phyloP scores from a whole-genome alignment of 2,113 vertebrate species.

The Poeciliopsis occidentalis region DNA sequence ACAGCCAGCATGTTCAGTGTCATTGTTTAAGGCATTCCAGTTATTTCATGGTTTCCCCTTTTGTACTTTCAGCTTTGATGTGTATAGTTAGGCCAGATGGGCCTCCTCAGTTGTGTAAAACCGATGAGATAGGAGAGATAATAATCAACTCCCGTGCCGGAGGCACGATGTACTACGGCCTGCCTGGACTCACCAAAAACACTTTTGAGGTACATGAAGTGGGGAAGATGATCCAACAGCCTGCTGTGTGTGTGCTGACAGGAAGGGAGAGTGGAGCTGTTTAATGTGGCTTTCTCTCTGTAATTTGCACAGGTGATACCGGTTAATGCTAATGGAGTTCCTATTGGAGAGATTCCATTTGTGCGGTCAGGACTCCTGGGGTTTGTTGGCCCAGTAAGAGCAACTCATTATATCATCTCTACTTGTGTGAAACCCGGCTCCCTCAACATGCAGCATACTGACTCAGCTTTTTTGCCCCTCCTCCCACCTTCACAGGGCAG shows the following conservation, averaged over 20 bases:
- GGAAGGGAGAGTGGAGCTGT: background rate
- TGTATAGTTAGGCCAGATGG: constrained; percentile 94
- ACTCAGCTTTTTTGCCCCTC: background rate
- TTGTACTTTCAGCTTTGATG: constrained; percentile 87
- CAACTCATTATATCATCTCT: constrained; percentile 23
- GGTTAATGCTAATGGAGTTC: constrained; percentile 86
- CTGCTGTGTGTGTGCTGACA: background rate
- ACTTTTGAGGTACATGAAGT: constrained; percentile 89
- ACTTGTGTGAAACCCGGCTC: constrained; percentile 3
- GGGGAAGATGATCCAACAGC: background rate
- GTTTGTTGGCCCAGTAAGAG: constrained; percentile 94
- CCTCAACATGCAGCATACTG: background rate
- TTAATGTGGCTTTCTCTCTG: background rate
- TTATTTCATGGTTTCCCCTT: background rate
- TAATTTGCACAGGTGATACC: constrained; percentile 88
- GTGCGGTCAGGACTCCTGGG: constrained; percentile 94
- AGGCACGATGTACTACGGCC: constrained; percentile 94
- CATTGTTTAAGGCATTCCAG: background rate
- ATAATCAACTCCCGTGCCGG: constrained; percentile 93
- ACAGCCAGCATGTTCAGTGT: background rate
- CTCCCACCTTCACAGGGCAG: constrained; percentile 83
- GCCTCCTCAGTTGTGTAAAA: constrained; percentile 93
- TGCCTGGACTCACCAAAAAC: constrained; percentile 94
- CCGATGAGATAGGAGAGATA: constrained; percentile 97
- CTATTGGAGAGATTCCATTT: constrained; percentile 93